Evolutionary conservation across 2,888 invertebrate species (phyloP).

Genomic region (Zaprionus bogoriensis): DNA sequence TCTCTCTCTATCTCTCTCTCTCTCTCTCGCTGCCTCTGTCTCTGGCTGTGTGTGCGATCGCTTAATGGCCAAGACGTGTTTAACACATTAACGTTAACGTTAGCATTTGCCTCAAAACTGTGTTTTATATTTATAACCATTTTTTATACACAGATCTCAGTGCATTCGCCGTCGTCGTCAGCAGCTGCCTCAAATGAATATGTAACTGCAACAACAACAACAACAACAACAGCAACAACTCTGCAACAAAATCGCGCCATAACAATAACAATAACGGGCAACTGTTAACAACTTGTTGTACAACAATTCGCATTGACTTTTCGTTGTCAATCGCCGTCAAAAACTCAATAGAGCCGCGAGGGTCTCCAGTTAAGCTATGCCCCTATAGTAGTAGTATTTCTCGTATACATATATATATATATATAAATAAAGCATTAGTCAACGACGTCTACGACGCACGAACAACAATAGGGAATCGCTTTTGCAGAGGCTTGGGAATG

Average conservation of each 20-base stretch:
- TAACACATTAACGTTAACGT: conserved; percentile 66
- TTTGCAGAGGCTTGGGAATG: too few relatives aligned
- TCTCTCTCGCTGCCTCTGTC: conserved; percentile 3
- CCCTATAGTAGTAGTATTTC: too few relatives aligned
- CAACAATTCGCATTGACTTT: conserved; percentile 30
- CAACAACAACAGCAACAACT: conserved; percentile 25
- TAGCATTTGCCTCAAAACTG: conserved; percentile 54
- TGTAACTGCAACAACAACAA: conserved; percentile 30
- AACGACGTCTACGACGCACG: too few relatives aligned
- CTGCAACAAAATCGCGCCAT: conserved; percentile 30
- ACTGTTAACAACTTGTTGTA: conserved; percentile 64
- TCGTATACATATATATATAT: too few relatives aligned
- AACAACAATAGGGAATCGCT: too few relatives aligned
- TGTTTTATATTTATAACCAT: conserved; percentile 55
- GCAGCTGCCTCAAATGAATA: conserved; percentile 43
- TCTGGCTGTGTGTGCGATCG: conserved; percentile 15
- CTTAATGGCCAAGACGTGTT: conserved; percentile 75
- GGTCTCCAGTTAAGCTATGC: too few relatives aligned
- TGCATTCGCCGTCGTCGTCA: conserved; percentile 24
- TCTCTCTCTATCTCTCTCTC: background rate
- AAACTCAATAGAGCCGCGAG: conserved; percentile 15
- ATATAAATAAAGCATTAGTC: too few relatives aligned
- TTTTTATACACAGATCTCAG: conserved; percentile 34
- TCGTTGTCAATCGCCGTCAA: conserved; percentile 19
- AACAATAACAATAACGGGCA: conserved; percentile 57